Base-by-base conservation (phyloP, 2,113 vertebrate genomes). In the Australoheros scitulus region DNA sequence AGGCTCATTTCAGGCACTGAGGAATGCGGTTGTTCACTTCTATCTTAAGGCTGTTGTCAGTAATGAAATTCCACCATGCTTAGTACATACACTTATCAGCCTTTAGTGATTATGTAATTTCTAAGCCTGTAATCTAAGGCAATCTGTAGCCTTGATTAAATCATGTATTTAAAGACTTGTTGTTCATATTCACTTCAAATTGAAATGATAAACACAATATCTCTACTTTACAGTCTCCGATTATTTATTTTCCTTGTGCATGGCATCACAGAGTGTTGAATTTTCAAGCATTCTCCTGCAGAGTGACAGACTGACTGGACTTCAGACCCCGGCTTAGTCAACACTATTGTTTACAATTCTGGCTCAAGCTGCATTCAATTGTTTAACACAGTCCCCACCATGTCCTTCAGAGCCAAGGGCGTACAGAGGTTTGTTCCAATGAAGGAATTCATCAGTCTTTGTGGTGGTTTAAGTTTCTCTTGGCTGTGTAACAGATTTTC, bases 261-360 rank as follows among this genome's bases (percentile, higher is more conserved):
- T 18, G 13, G 65, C 61, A 34, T 56, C 60, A 32, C 29, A 57
- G 5, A 10, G 10, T 81, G 57, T 84, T 81, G 77, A 60, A 76
- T 85, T 91, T 85, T 82, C 65, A 76, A 50, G 84, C 1, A 1
- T 76, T 82, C 32, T 59, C 50, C 61, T 18, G 50, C 7, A 61
- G 76, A 60, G 76, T 61, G 61, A 38, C 52, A 34, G 77, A 83
- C 61, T 20, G 57, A 77, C 61, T 83, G 90, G 90, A 93, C 91
- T 92, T 94, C 72, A 90, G 92, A 92, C 93, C 76, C 68, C 55
- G 9, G 80, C 85, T 90, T 70, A 60, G 86, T 90, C 89, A 87
- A 88, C 86, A 84, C 70, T 34, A 81, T 90, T 93, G 90, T 94
- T 92, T 92, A 87, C 89, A 86, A 63, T 88, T 76, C 77, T 85